Percentiles rank a stretch among this genome's conserved stretches.
phyloP scores from a whole-genome alignment of 2,888 invertebrate species.

The Clistopyga incitator region DNA sequence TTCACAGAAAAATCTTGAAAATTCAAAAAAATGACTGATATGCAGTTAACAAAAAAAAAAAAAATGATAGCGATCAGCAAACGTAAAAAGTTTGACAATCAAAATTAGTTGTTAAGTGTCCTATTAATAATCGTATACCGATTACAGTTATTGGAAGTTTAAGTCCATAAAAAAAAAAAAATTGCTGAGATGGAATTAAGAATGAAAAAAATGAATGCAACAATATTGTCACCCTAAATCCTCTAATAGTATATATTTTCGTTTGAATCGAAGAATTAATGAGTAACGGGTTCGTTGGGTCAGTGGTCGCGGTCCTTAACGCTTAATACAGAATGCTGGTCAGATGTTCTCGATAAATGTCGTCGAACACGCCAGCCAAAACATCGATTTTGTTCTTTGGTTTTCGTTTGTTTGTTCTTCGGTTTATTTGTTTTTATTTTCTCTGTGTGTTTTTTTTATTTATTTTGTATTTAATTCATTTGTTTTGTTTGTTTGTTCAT shows the following conservation, averaged over 20 bases:
- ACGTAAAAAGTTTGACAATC: no score
- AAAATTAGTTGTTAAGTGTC: no score
- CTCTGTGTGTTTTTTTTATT: constrained; percentile 25
- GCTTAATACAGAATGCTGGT: constrained; percentile 26
- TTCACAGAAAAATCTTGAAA: no score
- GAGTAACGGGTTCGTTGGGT: constrained; percentile 38
- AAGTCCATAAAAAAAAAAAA: no score
- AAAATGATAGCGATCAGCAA: no score
- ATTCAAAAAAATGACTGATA: no score
- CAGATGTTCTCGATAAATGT: constrained; percentile 26
- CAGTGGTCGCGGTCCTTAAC: constrained; percentile 40
- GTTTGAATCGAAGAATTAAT: constrained; percentile 11
- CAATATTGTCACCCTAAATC: no score
- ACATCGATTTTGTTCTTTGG: not conserved
- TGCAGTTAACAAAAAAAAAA: no score
- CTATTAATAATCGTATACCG: no score
- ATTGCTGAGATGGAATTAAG: no score
- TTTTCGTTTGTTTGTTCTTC: constrained; percentile 21
- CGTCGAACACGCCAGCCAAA: not conserved
- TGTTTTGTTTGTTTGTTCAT: constrained; percentile 23
- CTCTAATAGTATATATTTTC: not conserved
- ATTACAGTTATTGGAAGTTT: no score
- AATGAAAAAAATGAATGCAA: no score
- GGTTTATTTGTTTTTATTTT: constrained; percentile 14
- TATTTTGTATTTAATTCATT: constrained; percentile 32